phyloP scores from a whole-genome alignment of 2,113 vertebrate species.

The Myotis lucifugus region DNA sequence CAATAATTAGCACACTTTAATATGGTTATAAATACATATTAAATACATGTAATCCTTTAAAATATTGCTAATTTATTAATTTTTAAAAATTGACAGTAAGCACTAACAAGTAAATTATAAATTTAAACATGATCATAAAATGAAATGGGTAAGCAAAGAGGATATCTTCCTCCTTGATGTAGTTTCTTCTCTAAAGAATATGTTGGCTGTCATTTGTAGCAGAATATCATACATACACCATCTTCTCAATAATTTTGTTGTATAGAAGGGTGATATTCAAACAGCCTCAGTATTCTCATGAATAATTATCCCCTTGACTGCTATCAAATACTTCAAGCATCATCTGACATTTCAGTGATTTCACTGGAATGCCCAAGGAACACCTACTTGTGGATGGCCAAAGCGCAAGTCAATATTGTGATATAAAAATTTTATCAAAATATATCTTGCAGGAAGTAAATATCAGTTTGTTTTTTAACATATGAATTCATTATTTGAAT shows the following conservation, averaged over 20 bases:
- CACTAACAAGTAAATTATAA: background rate
- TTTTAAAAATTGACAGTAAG: background rate
- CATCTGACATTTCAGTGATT: background rate
- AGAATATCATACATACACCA: background rate
- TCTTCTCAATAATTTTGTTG: background rate
- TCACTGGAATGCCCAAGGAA: background rate
- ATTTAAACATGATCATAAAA: background rate
- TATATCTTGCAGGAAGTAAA: background rate
- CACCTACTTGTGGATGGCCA: background rate
- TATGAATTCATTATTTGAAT: background rate
- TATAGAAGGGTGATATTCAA: background rate
- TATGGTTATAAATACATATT: background rate
- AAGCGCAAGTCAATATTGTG: background rate
- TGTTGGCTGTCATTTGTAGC: background rate
- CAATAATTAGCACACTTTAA: background rate
- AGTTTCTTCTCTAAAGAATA: background rate
- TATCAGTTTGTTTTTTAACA: background rate
- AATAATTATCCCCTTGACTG: conserved; percentile 32
- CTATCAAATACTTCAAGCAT: background rate
- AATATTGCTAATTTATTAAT: background rate
- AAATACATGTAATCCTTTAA: background rate
- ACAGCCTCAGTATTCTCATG: conserved; percentile 17
- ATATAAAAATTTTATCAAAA: background rate
- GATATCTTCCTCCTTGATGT: background rate
- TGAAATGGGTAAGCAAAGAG: background rate